Evolutionary conservation across 2,888 invertebrate genomes (phyloP), one percentile per base, ranked within the genome.

Genomic region (Steinernema carpocapsae): DNA sequence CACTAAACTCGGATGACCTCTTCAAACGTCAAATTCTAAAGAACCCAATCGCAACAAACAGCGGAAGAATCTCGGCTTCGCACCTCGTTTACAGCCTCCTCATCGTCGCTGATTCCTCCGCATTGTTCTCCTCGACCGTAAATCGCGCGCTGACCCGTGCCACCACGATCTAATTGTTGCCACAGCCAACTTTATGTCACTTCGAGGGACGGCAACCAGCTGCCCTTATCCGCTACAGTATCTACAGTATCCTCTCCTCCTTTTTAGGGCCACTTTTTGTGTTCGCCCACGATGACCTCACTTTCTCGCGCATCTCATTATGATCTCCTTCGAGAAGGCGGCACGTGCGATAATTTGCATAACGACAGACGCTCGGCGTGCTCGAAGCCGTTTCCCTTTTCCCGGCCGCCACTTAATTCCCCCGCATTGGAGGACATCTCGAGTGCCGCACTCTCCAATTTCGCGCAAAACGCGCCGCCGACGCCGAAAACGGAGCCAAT

Each of bases 121-220:
- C 64, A 64, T 64, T 64, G 64, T 64, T 64, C 26, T 26, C 19
- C 48, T 17, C 48, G 17, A 17, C 48, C 64, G 64, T 64, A 64
- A 64, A 64, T 64, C 64, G 64, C 64, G 64, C 64, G 32, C 29
- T 64, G 64, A 64, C 64, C 64, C 64, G 64, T 64, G 64, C 64
- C 64, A 17, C 37, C 37, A 14, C 32, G 64, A 29, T 64, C 64
- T 32, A 64, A 64, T 64, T 64, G 64, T 64, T 64, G 64, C 64
- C 56, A 56, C 22, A 12, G 56, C 22, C 32, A 64, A 64, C 64
- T 64, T 64, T 64, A 64, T 64, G 64, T 64, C 64, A 64, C 64
- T 64, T 29, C n/a, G 48, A 48, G 48, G 14, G 48, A 48, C n/a
- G 6, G 64, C 12, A 17, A 26, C 64, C 64, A 64, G 64, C 64